Evolutionary conservation across 2,888 invertebrate species (phyloP), one percentile per base, ranked within the genome.

Genomic region (Tetramorium bicarinatum): DNA sequence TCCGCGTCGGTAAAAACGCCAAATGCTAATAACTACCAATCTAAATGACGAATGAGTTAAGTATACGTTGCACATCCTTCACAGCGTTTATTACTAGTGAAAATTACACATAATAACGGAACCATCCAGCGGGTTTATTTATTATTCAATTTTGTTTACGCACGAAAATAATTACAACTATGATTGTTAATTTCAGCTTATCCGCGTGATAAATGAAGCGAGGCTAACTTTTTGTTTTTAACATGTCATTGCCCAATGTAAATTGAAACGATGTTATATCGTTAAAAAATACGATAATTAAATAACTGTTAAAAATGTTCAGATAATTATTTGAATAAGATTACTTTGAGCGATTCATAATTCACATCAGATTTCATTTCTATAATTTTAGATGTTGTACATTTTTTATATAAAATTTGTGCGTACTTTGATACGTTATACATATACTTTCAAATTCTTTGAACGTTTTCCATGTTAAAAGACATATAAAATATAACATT

Each of bases 1-100:
- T 56, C 67, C 41, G 41, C 15, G 54, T 11, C 34, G 21, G 75
- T 47, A 75, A 41, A 72, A 75, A 49, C 21, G 34, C 49, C 29
- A 56, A 67, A 8, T 54, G 41, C 21, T 77, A 77, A 77, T 77
- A 77, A 69, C 77, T 38, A 52, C 29, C 69, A 69, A 69, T 77
- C 29, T 44, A 29, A 77, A 56, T 77, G 69, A 77, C 69, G 44
- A 77, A 77, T 69, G 69, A 69, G 77, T 69, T 69, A 44, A 77
- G 21, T 69, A 44, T 49, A 56, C 44, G 69, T 77, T 69, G 44
- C 9, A 44, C 56, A 34, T 77, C n/a, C 41, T 34, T n/a, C 41
- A 29, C 44, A 29, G 54, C 29, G 21, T 56, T 67, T 44, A 44
- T 69, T 54, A 67, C 67, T 77, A 67, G 44, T 34, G 77, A 54